Base-by-base conservation (phyloP, 2,113 vertebrate species). In the Suricata suricatta region DNA sequence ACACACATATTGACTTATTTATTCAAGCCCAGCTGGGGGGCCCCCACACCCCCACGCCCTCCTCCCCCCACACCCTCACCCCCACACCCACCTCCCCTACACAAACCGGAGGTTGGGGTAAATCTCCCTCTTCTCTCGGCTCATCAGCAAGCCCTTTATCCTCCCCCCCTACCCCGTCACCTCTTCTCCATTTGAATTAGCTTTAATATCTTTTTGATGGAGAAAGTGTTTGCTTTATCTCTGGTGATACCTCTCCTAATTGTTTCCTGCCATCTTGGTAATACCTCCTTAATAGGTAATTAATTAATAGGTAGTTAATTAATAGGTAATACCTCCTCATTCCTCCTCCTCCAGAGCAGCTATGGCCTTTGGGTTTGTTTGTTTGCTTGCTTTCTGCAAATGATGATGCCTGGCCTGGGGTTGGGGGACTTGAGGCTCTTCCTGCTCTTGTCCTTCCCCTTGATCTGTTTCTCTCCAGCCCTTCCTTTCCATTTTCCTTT, bases 151-250 rank as follows among this genome's bases (percentile, higher is more conserved):
- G 41, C 25, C 44, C 29, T 50, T 57, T 5, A 0, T 7, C n/a
- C 47, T 41, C 57, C 27, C 14, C 47, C 60, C 68, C 47, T 38
- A 41, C 38, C 47, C 50, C 64, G 47, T 72, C 0, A 10, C 77
- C 66, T 96, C 92, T 96, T 90, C 97, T 92, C 95, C 93, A 90
- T 66, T 69, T 95, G 96, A 96, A 97, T 97, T 95, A 94, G 66
- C 71, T 80, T 80, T 91, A 82, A 87, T 95, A 54, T 95, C 94
- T 93, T 95, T 97, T 97, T 97, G 72, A 93, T 89, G 86, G 81
- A 69, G 87, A 95, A 96, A 92, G 74, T 94, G 74, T 94, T 96
- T 82, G 89, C 88, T 96, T 95, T 95, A 94, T 95, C 94, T 98
- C 96, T 23, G 54, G 69, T 85, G 87, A 92, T 97, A 64, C 86